Evolutionary conservation across 2,888 invertebrate genomes (phyloP).

Genomic region (Halictus ligatus): DNA sequence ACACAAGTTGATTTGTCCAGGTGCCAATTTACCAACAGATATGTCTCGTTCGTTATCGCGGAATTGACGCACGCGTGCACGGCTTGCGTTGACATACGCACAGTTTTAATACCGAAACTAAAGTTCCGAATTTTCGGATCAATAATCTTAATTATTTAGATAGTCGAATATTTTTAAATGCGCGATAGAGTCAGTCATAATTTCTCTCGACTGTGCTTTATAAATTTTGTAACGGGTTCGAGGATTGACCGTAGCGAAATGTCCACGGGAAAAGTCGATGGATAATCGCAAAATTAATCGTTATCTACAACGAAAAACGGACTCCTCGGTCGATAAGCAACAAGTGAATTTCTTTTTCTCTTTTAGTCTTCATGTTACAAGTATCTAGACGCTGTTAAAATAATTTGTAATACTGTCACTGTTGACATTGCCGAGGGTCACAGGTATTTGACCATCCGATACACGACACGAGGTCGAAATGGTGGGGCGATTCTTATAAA

Average conservation of each 20-base stretch:
- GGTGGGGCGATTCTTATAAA: conserved; percentile 41
- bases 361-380: neutral
- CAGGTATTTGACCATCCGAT: conserved; percentile 41
- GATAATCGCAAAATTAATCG: neutral
- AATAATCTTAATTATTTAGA: neutral
- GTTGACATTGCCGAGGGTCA: neutral
- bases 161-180: neutral
- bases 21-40: neutral
- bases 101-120: neutral
- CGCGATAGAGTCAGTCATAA: neutral
- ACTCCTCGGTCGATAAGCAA: neutral
- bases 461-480: neutral
- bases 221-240: neutral
- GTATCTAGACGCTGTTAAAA: neutral
- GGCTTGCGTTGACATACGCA: neutral
- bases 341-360: neutral
- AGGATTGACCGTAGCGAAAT: no score
- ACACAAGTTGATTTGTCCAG: neutral
- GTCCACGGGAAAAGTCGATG: neutral
- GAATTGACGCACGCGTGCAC: neutral
- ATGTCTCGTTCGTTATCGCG: neutral
- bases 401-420: neutral
- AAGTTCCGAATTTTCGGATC: neutral
- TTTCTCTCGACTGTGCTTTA: neutral
- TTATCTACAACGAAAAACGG: neutral